A percentile compares a stretch with the other conserved stretches of the same genome.
These are phyloP conservation scores for Solenopsis invicta DNA, from an alignment of 1,140 invertebrate genomes.

Conservation along the genomic window DNA sequence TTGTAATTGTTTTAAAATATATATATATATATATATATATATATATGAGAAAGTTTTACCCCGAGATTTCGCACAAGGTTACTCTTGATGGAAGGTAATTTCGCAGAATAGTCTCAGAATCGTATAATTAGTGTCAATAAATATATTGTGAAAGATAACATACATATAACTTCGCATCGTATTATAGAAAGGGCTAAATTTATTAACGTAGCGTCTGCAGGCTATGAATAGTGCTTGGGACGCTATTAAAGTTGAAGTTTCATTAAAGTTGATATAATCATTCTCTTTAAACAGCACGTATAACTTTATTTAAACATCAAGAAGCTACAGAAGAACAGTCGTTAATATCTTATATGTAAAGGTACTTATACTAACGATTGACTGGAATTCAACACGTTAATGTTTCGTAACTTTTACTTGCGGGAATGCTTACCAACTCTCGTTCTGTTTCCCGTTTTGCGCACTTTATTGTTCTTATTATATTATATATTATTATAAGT, in stretches of 20 bases:
- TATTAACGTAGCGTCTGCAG: slow-evolving; percentile 35
- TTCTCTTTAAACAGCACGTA: slow-evolving; percentile 63
- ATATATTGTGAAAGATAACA: slow-evolving; percentile 33
- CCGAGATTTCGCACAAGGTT: neutral
- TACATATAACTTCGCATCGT: slow-evolving; percentile 32
- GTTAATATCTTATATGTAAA: slow-evolving; percentile 57
- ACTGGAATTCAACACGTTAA: slow-evolving; percentile 58
- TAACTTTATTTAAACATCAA: slow-evolving; percentile 79
- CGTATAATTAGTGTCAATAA: slow-evolving; percentile 35
- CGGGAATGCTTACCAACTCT: slow-evolving; percentile 15
- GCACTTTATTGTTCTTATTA: slow-evolving; percentile 6
- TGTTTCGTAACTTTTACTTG: slow-evolving; percentile 13
- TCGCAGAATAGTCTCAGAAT: slow-evolving; percentile 16
- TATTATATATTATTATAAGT: slow-evolving; percentile 4
- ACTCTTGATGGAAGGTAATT: slow-evolving; percentile 10
- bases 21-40: neutral
- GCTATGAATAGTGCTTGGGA: slow-evolving; percentile 38
- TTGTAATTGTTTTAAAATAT: too few relatives aligned
- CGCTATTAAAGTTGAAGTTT: slow-evolving; percentile 42
- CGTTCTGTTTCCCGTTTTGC: neutral
- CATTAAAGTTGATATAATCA: slow-evolving; percentile 61
- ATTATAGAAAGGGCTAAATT: slow-evolving; percentile 37
- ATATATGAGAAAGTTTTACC: neutral
- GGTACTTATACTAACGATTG: slow-evolving; percentile 58
- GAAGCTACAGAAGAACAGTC: slow-evolving; percentile 77